Conservation (phyloP, 2,888 invertebrate genomes). For the Melanostoma scalare region DNA sequence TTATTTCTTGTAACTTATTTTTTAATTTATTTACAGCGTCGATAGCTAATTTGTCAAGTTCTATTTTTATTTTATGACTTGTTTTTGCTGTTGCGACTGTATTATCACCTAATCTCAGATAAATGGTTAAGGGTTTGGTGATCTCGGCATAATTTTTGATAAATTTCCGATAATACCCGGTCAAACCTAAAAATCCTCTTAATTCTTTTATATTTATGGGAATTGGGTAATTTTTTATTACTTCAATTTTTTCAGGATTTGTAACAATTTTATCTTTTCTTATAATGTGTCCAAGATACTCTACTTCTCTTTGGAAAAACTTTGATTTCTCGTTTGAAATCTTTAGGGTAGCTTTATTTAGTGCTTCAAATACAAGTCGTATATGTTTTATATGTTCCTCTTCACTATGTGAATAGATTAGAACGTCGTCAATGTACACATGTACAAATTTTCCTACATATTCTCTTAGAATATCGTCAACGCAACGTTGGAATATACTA, state of each 20-base stretch:
- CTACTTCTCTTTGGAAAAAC: slow-evolving; percentile 14
- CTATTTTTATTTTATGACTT: slow-evolving; percentile 28
- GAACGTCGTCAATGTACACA: not conserved
- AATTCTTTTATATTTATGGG: slow-evolving; percentile 7
- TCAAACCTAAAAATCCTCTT: slow-evolving; percentile 25
- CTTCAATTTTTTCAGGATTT: not conserved
- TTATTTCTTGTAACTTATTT: slow-evolving; percentile 9
- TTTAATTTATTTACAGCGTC: slow-evolving; percentile 54
- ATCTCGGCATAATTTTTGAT: slow-evolving; percentile 37
- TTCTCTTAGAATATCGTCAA: slow-evolving; percentile 16
- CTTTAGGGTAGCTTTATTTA: slow-evolving; percentile 8
- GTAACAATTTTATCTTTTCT: not conserved
- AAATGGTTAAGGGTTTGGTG: slow-evolving; percentile 34
- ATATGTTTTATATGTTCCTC: slow-evolving; percentile 10
- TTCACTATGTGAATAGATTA: not conserved
- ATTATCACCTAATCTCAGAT: slow-evolving; percentile 40
- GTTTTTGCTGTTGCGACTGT: slow-evolving; percentile 16
- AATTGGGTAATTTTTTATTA: too few species aligned
- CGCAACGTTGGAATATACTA: slow-evolving; percentile 14
- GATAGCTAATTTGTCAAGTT: slow-evolving; percentile 23
- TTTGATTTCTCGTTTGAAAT: slow-evolving; percentile 5
- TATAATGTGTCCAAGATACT: slow-evolving; percentile 10
- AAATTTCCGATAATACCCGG: slow-evolving; percentile 14
- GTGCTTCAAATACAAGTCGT: not conserved
- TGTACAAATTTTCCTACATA: not conserved